A percentile compares a stretch with the other conserved stretches of the same genome.
phyloP scores from a whole-genome alignment of 2,888 invertebrate genomes.

The Netelia fuscicornis region DNA sequence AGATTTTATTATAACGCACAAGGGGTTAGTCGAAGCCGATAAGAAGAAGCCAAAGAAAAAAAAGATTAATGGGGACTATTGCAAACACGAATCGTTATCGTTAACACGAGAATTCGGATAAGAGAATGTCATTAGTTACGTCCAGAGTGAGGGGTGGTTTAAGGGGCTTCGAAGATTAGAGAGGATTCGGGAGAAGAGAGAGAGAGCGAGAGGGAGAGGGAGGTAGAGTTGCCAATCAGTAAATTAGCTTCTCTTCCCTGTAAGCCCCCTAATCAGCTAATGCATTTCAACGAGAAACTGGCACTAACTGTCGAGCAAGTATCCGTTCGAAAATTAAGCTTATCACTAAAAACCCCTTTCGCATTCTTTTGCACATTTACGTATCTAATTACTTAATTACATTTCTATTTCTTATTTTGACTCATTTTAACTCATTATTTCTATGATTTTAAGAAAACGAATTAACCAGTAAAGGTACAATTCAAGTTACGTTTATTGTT shows the following conservation, averaged over 20 bases:
- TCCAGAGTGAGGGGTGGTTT: constrained; percentile 6
- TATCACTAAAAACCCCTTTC: background rate
- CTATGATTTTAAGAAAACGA: no score
- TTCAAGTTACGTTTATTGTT: no score
- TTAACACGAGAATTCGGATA: constrained; percentile 32
- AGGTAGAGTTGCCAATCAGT: constrained; percentile 31
- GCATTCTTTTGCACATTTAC: background rate
- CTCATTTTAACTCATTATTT: no score
- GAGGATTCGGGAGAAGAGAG: constrained; percentile 7
- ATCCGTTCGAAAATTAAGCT: background rate
- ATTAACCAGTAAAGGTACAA: no score
- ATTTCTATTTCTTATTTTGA: no score
- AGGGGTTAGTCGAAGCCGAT: background rate
- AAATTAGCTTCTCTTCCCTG: constrained; percentile 35
- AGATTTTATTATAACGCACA: background rate
- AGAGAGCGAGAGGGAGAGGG: background rate
- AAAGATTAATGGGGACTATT: constrained; percentile 10
- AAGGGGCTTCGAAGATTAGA: constrained; percentile 46
- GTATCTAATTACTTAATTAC: background rate
- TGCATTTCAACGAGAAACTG: constrained; percentile 34
- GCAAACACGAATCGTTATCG: constrained; percentile 38
- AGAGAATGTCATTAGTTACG: constrained; percentile 50
- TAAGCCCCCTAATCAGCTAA: constrained; percentile 51
- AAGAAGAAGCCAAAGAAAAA: background rate
- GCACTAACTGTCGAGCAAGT: background rate